Conservation (phyloP, 2,797 vertebrate species). For the Etheostoma nigrum region DNA sequence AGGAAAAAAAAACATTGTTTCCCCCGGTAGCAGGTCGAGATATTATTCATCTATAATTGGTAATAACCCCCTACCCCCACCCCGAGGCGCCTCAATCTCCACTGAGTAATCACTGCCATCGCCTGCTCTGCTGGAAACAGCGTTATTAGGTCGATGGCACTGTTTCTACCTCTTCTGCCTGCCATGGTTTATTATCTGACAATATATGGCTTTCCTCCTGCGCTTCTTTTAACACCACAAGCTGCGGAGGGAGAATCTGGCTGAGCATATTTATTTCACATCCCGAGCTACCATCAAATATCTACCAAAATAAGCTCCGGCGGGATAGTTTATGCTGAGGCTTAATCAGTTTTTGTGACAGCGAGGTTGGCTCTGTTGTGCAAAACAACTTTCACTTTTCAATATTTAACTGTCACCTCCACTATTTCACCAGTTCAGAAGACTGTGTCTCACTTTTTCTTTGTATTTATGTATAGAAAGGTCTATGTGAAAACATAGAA, state of each 20-base stretch:
- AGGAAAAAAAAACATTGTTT: constrained; percentile 59
- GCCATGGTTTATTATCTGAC: constrained; percentile 73
- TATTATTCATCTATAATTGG: constrained; percentile 86
- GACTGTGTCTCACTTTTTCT: neutral
- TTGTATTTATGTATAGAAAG: neutral
- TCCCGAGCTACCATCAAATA: constrained; percentile 33
- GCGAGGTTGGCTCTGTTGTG: constrained; percentile 29
- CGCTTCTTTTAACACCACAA: constrained; percentile 40
- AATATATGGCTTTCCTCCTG: constrained; percentile 59
- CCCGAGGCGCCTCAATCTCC: constrained; percentile 75
- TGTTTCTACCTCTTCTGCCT: constrained; percentile 66
- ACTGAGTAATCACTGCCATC: constrained; percentile 78
- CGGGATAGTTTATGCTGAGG: constrained; percentile 49
- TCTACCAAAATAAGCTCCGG: constrained; percentile 56
- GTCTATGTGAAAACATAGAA: neutral
- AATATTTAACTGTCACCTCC: constrained; percentile 17
- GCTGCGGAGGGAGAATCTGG: constrained; percentile 30
- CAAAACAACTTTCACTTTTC: constrained; percentile 56
- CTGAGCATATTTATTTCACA: constrained; percentile 47
- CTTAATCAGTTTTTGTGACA: constrained; percentile 33
- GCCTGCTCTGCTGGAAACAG: constrained; percentile 67
- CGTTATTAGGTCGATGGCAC: constrained; percentile 75
- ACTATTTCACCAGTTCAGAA: neutral
- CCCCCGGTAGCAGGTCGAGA: constrained; percentile 70
- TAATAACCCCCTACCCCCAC: constrained; percentile 77